Percentiles rank a stretch among this genome's conserved stretches.
These are phyloP conservation scores for Oceanites oceanicus DNA, from an alignment of 2,113 vertebrate genomes.

Conservation along the genomic window DNA sequence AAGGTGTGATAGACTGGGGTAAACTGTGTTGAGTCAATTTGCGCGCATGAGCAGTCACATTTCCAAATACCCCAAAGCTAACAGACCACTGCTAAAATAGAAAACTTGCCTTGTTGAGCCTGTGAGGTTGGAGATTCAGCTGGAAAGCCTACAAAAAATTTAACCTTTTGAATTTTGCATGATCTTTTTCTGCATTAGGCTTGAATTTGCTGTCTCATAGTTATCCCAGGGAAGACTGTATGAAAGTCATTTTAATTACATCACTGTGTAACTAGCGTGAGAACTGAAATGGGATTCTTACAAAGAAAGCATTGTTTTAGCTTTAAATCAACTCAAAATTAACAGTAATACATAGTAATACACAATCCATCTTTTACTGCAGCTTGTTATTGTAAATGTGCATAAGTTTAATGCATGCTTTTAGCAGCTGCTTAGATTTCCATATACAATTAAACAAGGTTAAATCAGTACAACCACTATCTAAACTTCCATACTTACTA, in stretches of 20 bases:
- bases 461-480: background rate
- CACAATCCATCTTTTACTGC: background rate
- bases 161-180: background rate
- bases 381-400: background rate
- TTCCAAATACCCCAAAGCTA: background rate
- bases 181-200: background rate
- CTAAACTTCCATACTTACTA: background rate
- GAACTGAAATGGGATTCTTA: background rate
- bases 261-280: background rate
- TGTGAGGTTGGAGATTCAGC: background rate
- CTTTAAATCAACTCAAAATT: background rate
- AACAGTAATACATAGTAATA: background rate
- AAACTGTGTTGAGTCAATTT: background rate
- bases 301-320: background rate
- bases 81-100: background rate
- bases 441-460: background rate
- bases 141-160: background rate
- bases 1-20: background rate
- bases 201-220: background rate
- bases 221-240: background rate
- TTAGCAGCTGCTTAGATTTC: background rate
- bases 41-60: background rate
- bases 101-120: background rate
- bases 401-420: background rate
- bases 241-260: background rate